A percentile compares a stretch with the other conserved stretches of the same genome.
Evolutionary conservation across 2,113 vertebrate genomes (phyloP).

Genomic region (Colossoma macropomum): DNA sequence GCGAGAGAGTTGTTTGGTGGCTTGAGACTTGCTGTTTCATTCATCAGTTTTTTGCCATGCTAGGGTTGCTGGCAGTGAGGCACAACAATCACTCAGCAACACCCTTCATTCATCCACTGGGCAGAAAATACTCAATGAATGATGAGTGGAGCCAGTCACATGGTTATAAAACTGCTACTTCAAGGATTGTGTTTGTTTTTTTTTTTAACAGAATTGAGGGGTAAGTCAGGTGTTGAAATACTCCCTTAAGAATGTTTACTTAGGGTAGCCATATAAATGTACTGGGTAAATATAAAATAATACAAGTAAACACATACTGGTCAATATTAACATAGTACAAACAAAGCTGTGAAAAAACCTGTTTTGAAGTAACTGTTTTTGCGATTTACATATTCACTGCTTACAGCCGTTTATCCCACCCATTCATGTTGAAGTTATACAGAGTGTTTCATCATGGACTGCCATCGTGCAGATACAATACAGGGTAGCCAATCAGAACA

Average conservation of each 20-base stretch:
- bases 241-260: background rate
- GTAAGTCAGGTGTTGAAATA: background rate
- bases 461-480: too few species aligned
- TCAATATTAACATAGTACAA: too few species aligned
- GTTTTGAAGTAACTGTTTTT: too few species aligned
- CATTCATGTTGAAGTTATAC: too few species aligned
- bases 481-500: too few species aligned
- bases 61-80: slow-evolving; percentile 40
- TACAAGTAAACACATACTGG: too few species aligned
- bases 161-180: slow-evolving; percentile 1
- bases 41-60: slow-evolving; percentile 61
- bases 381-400: too few species aligned
- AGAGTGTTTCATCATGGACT: too few species aligned
- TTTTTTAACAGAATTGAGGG: background rate
- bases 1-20: slow-evolving; percentile 33
- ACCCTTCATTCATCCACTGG: slow-evolving; percentile 48
- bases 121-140: slow-evolving; percentile 48
- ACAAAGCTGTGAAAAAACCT: too few species aligned
- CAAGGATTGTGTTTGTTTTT: background rate
- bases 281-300: too few species aligned
- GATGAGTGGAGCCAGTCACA: slow-evolving; percentile 15
- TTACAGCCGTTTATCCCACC: too few species aligned
- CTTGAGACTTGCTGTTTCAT: slow-evolving; percentile 33
- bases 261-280: background rate
- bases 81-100: slow-evolving; percentile 56